Evolutionary conservation across 2,888 invertebrate species (phyloP), one percentile per base, ranked within the genome.

Genomic region (Chesias legatella): DNA sequence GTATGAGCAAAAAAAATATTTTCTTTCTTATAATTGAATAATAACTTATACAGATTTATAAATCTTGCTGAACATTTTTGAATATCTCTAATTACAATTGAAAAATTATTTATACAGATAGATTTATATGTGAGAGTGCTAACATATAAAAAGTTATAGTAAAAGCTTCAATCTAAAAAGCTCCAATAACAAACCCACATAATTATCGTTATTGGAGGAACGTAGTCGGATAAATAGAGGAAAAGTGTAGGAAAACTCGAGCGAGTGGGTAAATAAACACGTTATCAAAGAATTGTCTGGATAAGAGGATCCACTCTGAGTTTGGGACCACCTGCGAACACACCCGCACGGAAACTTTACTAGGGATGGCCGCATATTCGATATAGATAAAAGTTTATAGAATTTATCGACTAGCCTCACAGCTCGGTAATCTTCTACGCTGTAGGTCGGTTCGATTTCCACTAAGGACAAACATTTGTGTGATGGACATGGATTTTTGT

Each of bases 301-400:
- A 48, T 35, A 48, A 43, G 42, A 34, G 36, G 48, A 37, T 48
- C 48, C 44, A 50, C 48, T 51, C 49, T 56, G 55, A 50, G 50
- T 56, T 54, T 24, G 35, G 23, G 40, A 48, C 45, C 57, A 65
- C 61, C 61, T 62, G 57, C 56, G 61, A 61, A 61, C 62, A 51
- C 41, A 37, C 45, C 45, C 46, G 44, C 39, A 51, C 53, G 47
- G 43, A 23, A 46, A 52, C 46, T 52, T 51, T 23, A 8, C 20
- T 43, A 53, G 51, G 35, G 47, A 43, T 45, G 53, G 30, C 29
- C 8, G 7, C 8, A 31, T 1, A 24, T 10, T 22, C 27, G 34
- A 28, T 22, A 22, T 17, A 17, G 13, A 17, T 3, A 17, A 17
- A n/a, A n/a, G n/a, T n/a, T n/a, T n/a, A n/a, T n/a, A 8, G 1